These are phyloP conservation scores for Drosophila acutilabella DNA, from an alignment of 2,888 invertebrate species.

Conservation along the genomic window DNA sequence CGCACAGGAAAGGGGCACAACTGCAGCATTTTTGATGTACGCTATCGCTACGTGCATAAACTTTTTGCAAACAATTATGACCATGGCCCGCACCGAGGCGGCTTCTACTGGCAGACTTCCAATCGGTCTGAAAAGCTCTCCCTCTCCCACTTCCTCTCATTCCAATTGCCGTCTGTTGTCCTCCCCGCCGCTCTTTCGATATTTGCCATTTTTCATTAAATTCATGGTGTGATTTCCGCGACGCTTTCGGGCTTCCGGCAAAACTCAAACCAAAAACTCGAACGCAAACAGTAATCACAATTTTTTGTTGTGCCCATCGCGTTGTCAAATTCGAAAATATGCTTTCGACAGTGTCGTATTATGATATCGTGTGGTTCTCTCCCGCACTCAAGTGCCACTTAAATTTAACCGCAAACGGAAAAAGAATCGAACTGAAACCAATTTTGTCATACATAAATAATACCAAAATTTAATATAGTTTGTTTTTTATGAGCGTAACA, in stretches of 20 bases:
- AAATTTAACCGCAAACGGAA: slow-evolving; percentile 18
- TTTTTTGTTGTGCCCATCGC: slow-evolving; percentile 39
- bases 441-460: not conserved
- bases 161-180: not conserved
- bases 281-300: slow-evolving; percentile 60
- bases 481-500: not conserved
- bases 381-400: slow-evolving; percentile 3
- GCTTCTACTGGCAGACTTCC: slow-evolving; percentile 41
- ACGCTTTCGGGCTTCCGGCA: slow-evolving; percentile 66
- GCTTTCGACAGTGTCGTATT: slow-evolving; percentile 29
- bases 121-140: slow-evolving; percentile 34
- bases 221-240: slow-evolving; percentile 77
- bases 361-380: slow-evolving; percentile 34
- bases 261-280: slow-evolving; percentile 21
- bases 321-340: slow-evolving; percentile 56
- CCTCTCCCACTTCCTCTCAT: not conserved
- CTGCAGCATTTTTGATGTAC: slow-evolving; percentile 67
- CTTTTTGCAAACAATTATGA: slow-evolving; percentile 80
- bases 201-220: slow-evolving; percentile 76
- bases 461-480: not conserved
- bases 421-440: not conserved
- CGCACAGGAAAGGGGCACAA: not conserved
- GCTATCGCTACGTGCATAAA: slow-evolving; percentile 81
- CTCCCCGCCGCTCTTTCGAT: slow-evolving; percentile 41
- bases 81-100: slow-evolving; percentile 39